Evolutionary conservation across 2,113 vertebrate species (phyloP).

Genomic region (Maccullochella peelii): DNA sequence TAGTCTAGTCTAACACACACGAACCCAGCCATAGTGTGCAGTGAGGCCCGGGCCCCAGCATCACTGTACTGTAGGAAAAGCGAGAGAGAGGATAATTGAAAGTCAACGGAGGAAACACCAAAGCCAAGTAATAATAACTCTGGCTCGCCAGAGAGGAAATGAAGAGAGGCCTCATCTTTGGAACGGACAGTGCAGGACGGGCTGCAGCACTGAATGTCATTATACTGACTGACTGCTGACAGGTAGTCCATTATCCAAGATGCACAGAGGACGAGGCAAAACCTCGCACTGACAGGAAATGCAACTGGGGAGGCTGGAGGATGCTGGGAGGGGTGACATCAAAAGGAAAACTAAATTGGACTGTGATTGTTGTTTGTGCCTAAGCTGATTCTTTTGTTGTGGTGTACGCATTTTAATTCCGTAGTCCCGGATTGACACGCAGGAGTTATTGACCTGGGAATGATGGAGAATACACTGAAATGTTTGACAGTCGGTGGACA

Average conservation of each 20-base stretch:
- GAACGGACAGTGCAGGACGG: slow-evolving; percentile 54
- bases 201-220: slow-evolving; percentile 71
- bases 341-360: slow-evolving; percentile 54
- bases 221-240: slow-evolving; percentile 77
- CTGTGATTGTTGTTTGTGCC: slow-evolving; percentile 55
- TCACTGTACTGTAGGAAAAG: slow-evolving; percentile 28
- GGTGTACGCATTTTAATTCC: slow-evolving; percentile 40
- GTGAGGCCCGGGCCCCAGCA: neutral
- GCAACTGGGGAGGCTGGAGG: slow-evolving; percentile 45
- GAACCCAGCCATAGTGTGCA: neutral
- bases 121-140: slow-evolving; percentile 75
- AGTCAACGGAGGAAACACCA: slow-evolving; percentile 67
- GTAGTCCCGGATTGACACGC: neutral
- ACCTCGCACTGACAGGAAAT: slow-evolving; percentile 61
- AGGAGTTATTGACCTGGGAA: slow-evolving; percentile 36
- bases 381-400: slow-evolving; percentile 26
- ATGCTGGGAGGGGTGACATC: slow-evolving; percentile 35
- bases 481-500: slow-evolving; percentile 16
- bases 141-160: slow-evolving; percentile 75
- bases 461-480: neutral
- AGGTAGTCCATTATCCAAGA: slow-evolving; percentile 75
- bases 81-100: slow-evolving; percentile 74
- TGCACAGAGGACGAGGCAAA: slow-evolving; percentile 58
- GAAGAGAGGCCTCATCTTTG: slow-evolving; percentile 75
- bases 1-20: slow-evolving; percentile 12